Percentiles rank a stretch among this genome's conserved stretches.
Conservation (phyloP, 2,113 vertebrate genomes). For the Colaptes auratus region DNA sequence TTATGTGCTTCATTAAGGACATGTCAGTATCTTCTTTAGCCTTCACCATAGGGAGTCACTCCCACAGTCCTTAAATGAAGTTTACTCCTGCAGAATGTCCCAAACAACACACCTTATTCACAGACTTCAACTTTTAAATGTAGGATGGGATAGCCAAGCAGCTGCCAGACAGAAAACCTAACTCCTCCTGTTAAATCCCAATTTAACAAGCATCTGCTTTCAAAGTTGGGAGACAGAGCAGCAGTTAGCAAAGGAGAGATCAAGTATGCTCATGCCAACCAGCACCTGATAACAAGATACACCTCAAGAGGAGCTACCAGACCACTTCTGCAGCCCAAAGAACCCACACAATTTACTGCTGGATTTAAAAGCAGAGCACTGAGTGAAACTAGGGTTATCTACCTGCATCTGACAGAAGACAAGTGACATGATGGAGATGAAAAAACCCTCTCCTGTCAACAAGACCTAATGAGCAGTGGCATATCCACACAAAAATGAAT, state of each 20-base stretch:
- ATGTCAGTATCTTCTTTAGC: rapidly evolving
- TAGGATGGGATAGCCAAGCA: background rate
- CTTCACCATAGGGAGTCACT: background rate
- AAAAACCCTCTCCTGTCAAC: background rate
- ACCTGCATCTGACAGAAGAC: background rate
- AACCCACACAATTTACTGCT: rapidly evolving
- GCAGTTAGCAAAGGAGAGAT: background rate
- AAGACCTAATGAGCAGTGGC: background rate
- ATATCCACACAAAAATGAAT: rapidly evolving
- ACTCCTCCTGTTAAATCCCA: no score
- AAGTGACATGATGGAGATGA: background rate
- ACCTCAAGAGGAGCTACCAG: background rate
- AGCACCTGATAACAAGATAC: background rate
- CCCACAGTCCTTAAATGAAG: background rate
- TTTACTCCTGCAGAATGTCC: background rate
- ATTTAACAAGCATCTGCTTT: background rate
- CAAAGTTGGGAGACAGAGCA: background rate
- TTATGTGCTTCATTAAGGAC: background rate
- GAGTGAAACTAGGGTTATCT: background rate
- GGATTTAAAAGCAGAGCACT: background rate
- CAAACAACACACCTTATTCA: background rate
- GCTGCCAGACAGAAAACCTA: background rate
- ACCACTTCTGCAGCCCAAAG: background rate
- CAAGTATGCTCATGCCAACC: rapidly evolving
- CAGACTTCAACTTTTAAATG: background rate